These are phyloP conservation scores for Ranitomeya imitator DNA, from an alignment of 2,113 vertebrate species.

Conservation along the genomic window DNA sequence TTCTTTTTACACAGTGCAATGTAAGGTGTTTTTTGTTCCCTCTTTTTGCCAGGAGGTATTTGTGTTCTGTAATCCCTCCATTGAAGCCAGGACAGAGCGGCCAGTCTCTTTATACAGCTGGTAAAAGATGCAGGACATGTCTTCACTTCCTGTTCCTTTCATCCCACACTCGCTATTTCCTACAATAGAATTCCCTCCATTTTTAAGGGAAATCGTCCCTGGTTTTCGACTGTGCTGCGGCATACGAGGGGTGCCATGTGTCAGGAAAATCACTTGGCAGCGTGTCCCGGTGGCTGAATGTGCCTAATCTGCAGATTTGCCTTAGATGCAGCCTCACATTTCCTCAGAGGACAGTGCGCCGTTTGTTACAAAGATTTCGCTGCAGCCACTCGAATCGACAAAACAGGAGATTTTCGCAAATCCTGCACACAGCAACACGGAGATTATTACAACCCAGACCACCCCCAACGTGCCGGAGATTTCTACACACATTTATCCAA, in stretches of 20 bases:
- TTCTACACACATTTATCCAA: background rate
- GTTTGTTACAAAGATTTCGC: slow-evolving; percentile 40
- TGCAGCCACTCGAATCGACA: slow-evolving; percentile 31
- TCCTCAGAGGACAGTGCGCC: slow-evolving; percentile 35
- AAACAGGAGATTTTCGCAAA: slow-evolving; percentile 39
- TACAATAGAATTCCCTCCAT: slow-evolving; percentile 47
- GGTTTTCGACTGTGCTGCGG: background rate
- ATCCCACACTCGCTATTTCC: slow-evolving; percentile 47
- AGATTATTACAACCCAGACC: slow-evolving; percentile 25
- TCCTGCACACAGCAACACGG: slow-evolving; percentile 1
- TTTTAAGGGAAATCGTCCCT: slow-evolving; percentile 27
- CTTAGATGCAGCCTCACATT: slow-evolving; percentile 27
- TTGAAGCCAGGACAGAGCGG: background rate
- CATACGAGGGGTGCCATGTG: slow-evolving; percentile 23
- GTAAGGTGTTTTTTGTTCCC: background rate
- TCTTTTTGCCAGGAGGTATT: background rate
- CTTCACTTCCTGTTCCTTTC: slow-evolving; percentile 55
- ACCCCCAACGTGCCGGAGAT: background rate
- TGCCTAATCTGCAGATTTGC: slow-evolving; percentile 46
- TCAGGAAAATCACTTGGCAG: slow-evolving; percentile 25
- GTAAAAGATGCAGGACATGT: slow-evolving; percentile 31
- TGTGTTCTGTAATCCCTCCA: slow-evolving; percentile 23
- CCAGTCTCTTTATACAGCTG: background rate
- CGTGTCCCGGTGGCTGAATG: slow-evolving; percentile 6
- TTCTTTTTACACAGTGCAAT: background rate